phyloP scores from a whole-genome alignment of 2,113 vertebrate species.

The Trichechus manatus region DNA sequence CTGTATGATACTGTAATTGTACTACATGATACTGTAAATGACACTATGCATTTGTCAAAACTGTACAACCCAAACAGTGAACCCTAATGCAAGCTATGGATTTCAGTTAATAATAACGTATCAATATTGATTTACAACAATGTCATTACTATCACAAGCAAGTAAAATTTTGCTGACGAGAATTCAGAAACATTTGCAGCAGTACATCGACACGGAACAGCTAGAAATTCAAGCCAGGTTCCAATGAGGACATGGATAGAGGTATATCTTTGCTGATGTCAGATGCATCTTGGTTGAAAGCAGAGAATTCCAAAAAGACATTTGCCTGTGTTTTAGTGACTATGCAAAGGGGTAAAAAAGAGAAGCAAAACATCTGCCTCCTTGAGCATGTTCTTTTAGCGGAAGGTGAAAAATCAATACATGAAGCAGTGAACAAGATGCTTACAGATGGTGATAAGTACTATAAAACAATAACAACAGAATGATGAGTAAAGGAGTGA shows the following conservation, averaged over 20 bases:
- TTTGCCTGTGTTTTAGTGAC: no score
- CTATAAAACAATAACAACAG: neutral
- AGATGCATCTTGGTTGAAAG: no score
- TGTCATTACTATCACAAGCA: no score
- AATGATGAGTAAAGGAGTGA: neutral
- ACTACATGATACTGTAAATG: neutral
- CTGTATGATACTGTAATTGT: neutral
- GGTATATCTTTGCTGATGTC: no score
- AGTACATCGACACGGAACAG: no score
- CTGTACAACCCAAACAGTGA: neutral
- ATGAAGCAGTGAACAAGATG: neutral
- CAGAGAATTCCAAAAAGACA: no score
- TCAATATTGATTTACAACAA: neutral
- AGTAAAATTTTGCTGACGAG: no score
- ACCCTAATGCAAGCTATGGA: neutral
- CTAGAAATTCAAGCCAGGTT: no score
- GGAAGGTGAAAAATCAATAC: constrained; percentile 24
- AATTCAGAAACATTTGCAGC: no score
- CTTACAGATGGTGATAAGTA: neutral
- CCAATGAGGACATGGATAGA: no score
- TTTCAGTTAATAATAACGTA: neutral
- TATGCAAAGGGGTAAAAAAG: neutral
- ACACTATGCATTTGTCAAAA: neutral
- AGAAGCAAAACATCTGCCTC: neutral
- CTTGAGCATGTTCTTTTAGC: neutral